phyloP scores from a whole-genome alignment of 1,140 invertebrate species.

The Agraylea sexmaculata region DNA sequence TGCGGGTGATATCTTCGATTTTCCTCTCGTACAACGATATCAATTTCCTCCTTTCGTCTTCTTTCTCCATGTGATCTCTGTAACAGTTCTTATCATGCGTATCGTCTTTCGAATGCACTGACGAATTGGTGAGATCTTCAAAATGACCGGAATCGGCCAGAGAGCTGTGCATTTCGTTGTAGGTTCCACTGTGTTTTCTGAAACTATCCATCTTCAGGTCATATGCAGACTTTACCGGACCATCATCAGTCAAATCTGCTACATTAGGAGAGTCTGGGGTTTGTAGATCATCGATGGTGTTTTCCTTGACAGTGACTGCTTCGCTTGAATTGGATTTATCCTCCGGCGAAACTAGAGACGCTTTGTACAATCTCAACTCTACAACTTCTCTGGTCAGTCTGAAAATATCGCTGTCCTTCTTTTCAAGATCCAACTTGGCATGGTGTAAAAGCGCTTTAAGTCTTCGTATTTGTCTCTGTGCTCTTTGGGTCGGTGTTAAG shows the following conservation, averaged over 20 bases:
- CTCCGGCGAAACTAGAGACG: conserved; percentile 59
- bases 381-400: conserved; percentile 72
- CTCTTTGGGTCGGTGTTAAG: conserved; percentile 73
- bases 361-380: conserved; percentile 65
- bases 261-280: conserved; percentile 34
- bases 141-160: conserved; percentile 76
- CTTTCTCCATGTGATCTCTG: conserved; percentile 38
- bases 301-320: conserved; percentile 58
- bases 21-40: conserved; percentile 59
- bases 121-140: conserved; percentile 63
- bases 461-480: conserved; percentile 63
- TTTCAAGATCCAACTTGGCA: conserved; percentile 61
- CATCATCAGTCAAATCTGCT: conserved; percentile 33
- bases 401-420: conserved; percentile 69
- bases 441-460: conserved; percentile 57
- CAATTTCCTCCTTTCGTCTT: conserved; percentile 51
- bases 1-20: conserved; percentile 57
- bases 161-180: conserved; percentile 51
- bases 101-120: conserved; percentile 58
- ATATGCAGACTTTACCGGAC: conserved; percentile 17
- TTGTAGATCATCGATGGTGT: conserved; percentile 40
- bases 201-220: conserved; percentile 13
- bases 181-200: conserved; percentile 9
- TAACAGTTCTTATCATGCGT: conserved; percentile 43
- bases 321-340: conserved; percentile 61